Base-by-base conservation (phyloP, 1,140 invertebrate genomes). In the Rhagoletis pomonella region DNA sequence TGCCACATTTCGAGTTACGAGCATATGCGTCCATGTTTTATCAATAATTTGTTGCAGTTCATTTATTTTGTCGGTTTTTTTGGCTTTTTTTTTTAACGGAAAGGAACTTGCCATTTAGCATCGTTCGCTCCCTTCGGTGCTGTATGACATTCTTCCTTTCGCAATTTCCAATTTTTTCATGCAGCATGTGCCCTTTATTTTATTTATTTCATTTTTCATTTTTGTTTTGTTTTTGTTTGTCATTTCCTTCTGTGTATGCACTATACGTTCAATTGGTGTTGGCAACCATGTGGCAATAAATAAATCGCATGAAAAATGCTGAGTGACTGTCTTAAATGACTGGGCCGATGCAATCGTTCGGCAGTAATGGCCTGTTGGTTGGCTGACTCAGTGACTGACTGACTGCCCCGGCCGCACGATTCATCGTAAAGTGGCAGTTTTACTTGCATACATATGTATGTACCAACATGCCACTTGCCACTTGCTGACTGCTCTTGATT, bases 1-100 rank as follows among this genome's bases (percentile, higher is more conserved):
- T 55, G 50, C 50, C 10, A 73, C 14, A 73, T 44, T 55, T 42
- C 67, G 42, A 73, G 10, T 62, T 62, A 14, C 14, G 44, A 47
- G 67, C 39, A 73, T 73, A 44, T 73, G 42, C 67, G 67, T 12
- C 14, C 29, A 17, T 73, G 67, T 73, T 73, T 73, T 73, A 39
- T 73, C 67, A 73, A 73, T 73, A 73, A 44, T 73, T 73, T 73
- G 12, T 73, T 44, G 67, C 67, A 73, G 14, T 17, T 73, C 65
- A 39, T 29, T 47, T 1, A 10, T 14, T 42, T 47, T 47, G 50
- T 55, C 12, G 44, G 67, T 12, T 73, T 29, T 14, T 14, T 47
- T n/a, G 5, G n/a, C 0, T 67, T 29, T 64, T 64, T 67, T 67
- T 67, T 67, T 42, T 6, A 29, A 29, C 29, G 0, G 29, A 29